phyloP scores from a whole-genome alignment of 2,113 vertebrate species.

The Eretmochelys imbricata region DNA sequence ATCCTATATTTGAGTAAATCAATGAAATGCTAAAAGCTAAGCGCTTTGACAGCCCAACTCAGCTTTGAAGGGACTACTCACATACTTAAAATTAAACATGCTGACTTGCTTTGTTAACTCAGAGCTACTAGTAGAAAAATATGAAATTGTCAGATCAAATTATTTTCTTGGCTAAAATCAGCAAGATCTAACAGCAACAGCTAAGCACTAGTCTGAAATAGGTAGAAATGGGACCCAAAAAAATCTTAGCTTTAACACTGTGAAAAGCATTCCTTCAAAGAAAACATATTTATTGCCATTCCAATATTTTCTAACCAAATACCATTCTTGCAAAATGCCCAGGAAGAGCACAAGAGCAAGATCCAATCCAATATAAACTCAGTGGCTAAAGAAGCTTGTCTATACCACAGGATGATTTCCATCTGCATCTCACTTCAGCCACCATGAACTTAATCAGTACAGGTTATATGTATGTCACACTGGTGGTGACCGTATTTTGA shows the following conservation, averaged over 20 bases:
- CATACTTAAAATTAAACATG: neutral
- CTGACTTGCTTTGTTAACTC: neutral
- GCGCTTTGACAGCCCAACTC: neutral
- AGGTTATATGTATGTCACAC: slow-evolving; percentile 26
- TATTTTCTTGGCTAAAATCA: neutral
- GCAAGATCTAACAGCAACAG: neutral
- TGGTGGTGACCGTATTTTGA: slow-evolving; percentile 39
- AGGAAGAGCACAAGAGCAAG: slow-evolving; percentile 55
- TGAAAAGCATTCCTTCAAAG: slow-evolving; percentile 1
- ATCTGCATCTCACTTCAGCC: slow-evolving; percentile 48
- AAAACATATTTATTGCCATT: slow-evolving; percentile 14
- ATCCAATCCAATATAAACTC: neutral
- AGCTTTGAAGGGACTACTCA: neutral
- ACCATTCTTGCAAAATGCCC: slow-evolving; percentile 49
- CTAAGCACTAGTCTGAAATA: neutral
- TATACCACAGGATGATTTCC: neutral
- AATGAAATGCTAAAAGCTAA: neutral
- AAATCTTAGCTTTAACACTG: neutral
- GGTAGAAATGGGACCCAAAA: neutral
- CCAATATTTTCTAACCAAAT: slow-evolving; percentile 50
- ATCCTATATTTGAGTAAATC: neutral
- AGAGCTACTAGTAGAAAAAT: neutral
- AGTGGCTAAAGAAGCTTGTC: slow-evolving; percentile 11
- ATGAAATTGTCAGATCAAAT: neutral
- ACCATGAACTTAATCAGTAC: slow-evolving; percentile 48